Base-by-base conservation (phyloP, 1,140 invertebrate species). In the Doryteuthis pealeii region DNA sequence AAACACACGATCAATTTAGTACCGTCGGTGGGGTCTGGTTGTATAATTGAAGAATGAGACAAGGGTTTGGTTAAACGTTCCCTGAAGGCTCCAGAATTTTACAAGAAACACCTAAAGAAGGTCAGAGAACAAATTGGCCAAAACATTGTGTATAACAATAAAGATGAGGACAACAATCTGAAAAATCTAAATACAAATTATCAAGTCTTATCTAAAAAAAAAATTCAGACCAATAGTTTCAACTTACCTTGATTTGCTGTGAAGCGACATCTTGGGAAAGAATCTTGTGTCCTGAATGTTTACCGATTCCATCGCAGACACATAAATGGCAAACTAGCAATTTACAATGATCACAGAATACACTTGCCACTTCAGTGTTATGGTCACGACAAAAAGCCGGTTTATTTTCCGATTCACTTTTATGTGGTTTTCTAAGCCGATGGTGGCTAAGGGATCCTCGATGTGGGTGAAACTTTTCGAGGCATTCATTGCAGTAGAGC, bases 311-410 rank as follows among this genome's bases (percentile, higher is more conserved):
- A 68, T 85, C 82, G 78, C 85, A 86, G 26, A 86, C 81, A 81
- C 96, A 98, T 74, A 93, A 88, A 70, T 92, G 91, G 88, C 96
- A 98, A 67, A 95, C 94, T 77, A 95, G 92, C 58, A 93, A 89
- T 86, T 96, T 93, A 88, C 96, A 98, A 66, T 92, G 91, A 84
- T 94, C 93, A 89, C 96, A 98, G 85, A 94, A 97, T 84, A 96
- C 93, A 70, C 92, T 92, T 18, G 95, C 90, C 1, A 90, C 89
- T 82, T 96, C 94, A 22, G 91, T 91, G 15, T 85, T 87, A 87
- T 97, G 96, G 82, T 97, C 95, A 3, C 87, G 83, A 87, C 96
- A 85, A 58, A 79, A 78, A 65, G 78, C 71, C 14, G 75, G 69
- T 33, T 77, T 78, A 26, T 76, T 77, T 58, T 76, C 73, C 0